Percentiles rank a stretch among this genome's conserved stretches.
Conservation (phyloP, 2,797 vertebrate species). For the Rhincodon typus region DNA sequence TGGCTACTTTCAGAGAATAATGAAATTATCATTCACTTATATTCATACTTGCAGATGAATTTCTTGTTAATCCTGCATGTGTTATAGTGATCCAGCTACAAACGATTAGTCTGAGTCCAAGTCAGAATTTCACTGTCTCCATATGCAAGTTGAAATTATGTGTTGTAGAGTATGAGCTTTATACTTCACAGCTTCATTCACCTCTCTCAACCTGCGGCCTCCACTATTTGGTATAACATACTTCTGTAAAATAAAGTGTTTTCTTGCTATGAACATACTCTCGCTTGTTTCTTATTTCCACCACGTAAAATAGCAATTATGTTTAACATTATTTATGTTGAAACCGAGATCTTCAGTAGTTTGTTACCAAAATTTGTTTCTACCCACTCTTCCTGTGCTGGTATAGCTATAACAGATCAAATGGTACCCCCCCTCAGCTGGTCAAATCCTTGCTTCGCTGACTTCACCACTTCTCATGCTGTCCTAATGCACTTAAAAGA, state of each 20-base stretch:
- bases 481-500: not conserved
- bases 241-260: not conserved
- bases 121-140: not conserved
- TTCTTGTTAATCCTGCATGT: too few relatives aligned
- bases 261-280: slow-evolving; percentile 12
- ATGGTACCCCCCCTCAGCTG: not conserved
- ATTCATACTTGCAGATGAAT: too few relatives aligned
- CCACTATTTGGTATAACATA: not conserved
- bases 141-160: not conserved
- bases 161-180: not conserved
- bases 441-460: not conserved
- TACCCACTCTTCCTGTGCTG: not conserved
- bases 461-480: not conserved
- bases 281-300: not conserved
- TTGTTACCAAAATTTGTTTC: not conserved
- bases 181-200: not conserved
- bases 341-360: not conserved
- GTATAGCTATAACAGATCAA: not conserved
- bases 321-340: not conserved
- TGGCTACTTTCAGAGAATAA: not conserved
- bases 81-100: not conserved
- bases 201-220: not conserved
- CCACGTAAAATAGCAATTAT: not conserved
- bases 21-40: too few relatives aligned
- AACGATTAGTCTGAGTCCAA: not conserved